Percentiles rank a stretch among this genome's conserved stretches.
These are phyloP conservation scores for Tinamus guttatus DNA, from an alignment of 2,113 vertebrate species.

Conservation along the genomic window DNA sequence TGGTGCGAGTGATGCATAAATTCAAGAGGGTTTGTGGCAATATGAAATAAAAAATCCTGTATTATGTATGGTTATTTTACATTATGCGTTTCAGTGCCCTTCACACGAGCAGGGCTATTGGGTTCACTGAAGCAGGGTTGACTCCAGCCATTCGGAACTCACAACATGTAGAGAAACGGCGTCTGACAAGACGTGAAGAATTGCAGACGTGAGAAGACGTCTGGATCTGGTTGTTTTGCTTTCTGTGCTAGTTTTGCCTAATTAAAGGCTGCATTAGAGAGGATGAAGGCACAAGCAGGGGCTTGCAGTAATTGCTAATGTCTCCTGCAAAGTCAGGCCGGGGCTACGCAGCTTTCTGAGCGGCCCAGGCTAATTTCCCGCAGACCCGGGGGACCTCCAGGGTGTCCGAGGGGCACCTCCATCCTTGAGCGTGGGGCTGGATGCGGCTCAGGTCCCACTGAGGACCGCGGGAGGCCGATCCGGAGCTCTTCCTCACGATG, in stretches of 20 bases:
- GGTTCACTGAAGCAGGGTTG: neutral
- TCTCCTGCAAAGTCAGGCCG: fast-evolving
- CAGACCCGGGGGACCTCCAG: too few relatives aligned
- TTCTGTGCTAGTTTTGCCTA: neutral
- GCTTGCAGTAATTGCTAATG: neutral
- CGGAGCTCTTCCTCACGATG: neutral
- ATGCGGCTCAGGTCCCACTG: neutral
- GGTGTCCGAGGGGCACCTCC: too few relatives aligned
- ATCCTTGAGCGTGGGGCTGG: neutral
- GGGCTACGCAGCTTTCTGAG: neutral
- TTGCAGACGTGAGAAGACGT: neutral
- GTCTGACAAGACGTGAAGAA: too few relatives aligned
- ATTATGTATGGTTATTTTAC: conserved; percentile 20
- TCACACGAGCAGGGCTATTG: neutral
- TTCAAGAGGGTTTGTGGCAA: conserved; percentile 9
- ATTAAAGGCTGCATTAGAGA: neutral
- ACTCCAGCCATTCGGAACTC: neutral
- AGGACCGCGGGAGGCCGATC: neutral
- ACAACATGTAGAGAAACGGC: neutral
- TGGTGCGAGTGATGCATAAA: conserved; percentile 21
- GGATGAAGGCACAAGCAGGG: neutral
- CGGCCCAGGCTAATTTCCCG: neutral
- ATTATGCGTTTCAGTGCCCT: conserved; percentile 21
- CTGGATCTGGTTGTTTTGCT: neutral
- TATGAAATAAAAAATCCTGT: conserved; percentile 44